phyloP scores from a whole-genome alignment of 2,888 invertebrate genomes.

The Orthosia cruda region DNA sequence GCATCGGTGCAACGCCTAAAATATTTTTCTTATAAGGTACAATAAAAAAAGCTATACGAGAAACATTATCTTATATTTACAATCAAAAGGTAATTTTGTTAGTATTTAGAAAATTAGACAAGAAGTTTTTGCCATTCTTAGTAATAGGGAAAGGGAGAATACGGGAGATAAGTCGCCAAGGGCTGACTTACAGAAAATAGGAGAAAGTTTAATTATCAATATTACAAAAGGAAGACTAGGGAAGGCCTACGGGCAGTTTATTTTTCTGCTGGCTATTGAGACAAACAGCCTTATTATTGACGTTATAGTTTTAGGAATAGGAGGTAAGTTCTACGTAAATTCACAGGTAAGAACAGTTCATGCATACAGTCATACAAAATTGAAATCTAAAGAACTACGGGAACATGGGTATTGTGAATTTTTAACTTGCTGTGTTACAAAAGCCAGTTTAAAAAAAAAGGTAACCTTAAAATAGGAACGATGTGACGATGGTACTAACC shows the following conservation, averaged over 20 bases:
- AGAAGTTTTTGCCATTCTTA: conserved; percentile 14
- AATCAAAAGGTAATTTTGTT: conserved; percentile 44
- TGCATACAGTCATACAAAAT: conserved; percentile 70
- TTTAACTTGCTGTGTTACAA: conserved; percentile 42
- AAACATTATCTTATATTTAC: conserved; percentile 61
- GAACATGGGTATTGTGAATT: conserved; percentile 68
- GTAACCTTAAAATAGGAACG: too few relatives aligned
- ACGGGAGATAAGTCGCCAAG: neutral
- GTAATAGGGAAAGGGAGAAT: conserved; percentile 3
- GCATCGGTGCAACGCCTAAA: conserved; percentile 48
- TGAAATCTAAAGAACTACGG: conserved; percentile 71
- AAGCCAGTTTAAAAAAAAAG: neutral
- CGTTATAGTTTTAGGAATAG: conserved; percentile 42
- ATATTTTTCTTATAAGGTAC: conserved; percentile 54
- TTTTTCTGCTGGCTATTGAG: conserved; percentile 5
- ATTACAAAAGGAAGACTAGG: neutral
- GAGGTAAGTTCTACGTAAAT: conserved; percentile 39
- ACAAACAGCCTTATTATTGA: conserved; percentile 26
- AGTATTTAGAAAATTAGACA: conserved; percentile 26
- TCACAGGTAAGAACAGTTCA: conserved; percentile 59
- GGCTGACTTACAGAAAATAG: conserved; percentile 2
- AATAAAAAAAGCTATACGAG: conserved; percentile 62
- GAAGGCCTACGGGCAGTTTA: conserved; percentile 8
- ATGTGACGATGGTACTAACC: neutral
- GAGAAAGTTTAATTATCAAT: neutral